phyloP scores from a whole-genome alignment of 1,140 invertebrate species.

The Drosophila pseudoananassae region DNA sequence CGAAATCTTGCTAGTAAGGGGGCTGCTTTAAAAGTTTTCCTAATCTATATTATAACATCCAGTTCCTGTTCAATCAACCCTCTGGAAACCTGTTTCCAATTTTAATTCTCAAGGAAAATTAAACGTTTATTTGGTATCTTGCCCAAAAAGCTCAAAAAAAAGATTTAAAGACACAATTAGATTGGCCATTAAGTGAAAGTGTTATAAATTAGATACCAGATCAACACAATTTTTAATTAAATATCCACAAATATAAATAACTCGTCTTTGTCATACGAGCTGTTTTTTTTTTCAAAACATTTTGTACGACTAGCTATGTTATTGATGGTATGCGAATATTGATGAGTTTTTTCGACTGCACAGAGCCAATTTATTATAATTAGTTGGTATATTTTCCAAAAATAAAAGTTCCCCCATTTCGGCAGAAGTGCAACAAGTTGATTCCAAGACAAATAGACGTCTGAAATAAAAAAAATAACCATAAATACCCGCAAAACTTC shows the following conservation, averaged over 20 bases:
- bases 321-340: conserved; percentile 54
- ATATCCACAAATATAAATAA: conserved; percentile 44
- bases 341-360: conserved; percentile 58
- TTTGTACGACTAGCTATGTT: conserved; percentile 29
- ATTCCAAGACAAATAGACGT: conserved; percentile 36
- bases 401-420: conserved; percentile 53
- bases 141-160: conserved; percentile 39
- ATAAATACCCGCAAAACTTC: conserved; percentile 35
- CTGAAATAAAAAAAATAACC: background rate
- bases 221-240: conserved; percentile 28
- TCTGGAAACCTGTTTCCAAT: conserved; percentile 19
- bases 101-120: conserved; percentile 3
- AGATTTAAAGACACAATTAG: conserved; percentile 66
- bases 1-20: background rate
- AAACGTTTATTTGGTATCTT: conserved; percentile 22
- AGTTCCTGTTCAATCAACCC: background rate
- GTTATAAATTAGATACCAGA: conserved; percentile 66
- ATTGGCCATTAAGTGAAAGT: conserved; percentile 72
- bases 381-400: conserved; percentile 69
- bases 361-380: conserved; percentile 68
- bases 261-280: conserved; percentile 37
- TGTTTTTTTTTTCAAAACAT: conserved; percentile 4
- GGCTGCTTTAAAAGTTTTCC: conserved; percentile 1
- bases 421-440: conserved; percentile 38
- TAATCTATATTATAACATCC: background rate